phyloP scores from a whole-genome alignment of 2,888 invertebrate species.

The Oxytorus armatus region DNA sequence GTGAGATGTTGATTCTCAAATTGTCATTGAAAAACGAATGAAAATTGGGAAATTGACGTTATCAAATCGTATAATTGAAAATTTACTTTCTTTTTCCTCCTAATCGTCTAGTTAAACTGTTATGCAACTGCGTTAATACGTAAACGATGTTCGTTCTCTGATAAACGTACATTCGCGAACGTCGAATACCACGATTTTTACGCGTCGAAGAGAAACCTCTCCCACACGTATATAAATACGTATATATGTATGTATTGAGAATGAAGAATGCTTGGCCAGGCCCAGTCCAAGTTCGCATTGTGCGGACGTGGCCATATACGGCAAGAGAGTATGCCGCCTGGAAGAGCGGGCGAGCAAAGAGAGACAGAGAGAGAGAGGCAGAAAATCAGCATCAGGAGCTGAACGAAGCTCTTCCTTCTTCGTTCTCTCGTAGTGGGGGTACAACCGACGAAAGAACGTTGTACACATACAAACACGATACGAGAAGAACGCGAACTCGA shows the following conservation, averaged over 20 bases:
- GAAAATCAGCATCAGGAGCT: slow-evolving; percentile 41
- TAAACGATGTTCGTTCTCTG: too few relatives aligned
- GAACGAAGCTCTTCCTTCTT: slow-evolving; percentile 40
- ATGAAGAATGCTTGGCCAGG: slow-evolving; percentile 43
- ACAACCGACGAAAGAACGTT: background rate
- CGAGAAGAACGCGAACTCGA: slow-evolving; percentile 2
- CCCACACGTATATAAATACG: background rate
- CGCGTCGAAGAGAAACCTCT: too few relatives aligned
- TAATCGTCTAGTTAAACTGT: too few relatives aligned
- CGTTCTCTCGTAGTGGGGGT: slow-evolving; percentile 1
- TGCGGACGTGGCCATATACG: slow-evolving; percentile 63
- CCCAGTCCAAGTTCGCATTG: slow-evolving; percentile 62
- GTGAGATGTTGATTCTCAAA: too few relatives aligned
- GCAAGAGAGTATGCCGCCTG: slow-evolving; percentile 52
- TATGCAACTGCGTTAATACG: too few relatives aligned
- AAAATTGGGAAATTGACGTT: too few relatives aligned
- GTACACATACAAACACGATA: background rate
- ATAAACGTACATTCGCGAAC: too few relatives aligned
- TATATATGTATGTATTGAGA: slow-evolving; percentile 1
- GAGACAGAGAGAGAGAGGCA: slow-evolving; percentile 20
- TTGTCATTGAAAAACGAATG: too few relatives aligned
- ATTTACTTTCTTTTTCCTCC: too few relatives aligned
- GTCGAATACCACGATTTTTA: too few relatives aligned
- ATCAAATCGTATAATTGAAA: too few relatives aligned
- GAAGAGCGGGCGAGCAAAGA: background rate